phyloP scores from a whole-genome alignment of 2,888 invertebrate genomes.

The Galeruca laticollis region DNA sequence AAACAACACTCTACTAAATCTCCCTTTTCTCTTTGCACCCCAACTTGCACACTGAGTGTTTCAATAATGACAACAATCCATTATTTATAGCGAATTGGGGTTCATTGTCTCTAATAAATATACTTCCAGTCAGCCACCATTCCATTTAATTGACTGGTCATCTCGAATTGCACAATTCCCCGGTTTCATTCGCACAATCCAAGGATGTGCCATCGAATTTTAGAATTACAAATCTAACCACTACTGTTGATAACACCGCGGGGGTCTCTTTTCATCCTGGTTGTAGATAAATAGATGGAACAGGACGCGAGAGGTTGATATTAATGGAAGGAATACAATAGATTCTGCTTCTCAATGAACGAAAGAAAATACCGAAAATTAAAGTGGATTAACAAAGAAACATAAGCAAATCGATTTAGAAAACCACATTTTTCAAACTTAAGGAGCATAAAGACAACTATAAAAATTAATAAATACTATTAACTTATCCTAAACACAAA shows the following conservation, averaged over 20 bases:
- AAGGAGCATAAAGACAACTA: no score
- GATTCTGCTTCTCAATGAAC: no score
- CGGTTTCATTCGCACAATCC: constrained; percentile 45
- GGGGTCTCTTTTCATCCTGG: constrained; percentile 15
- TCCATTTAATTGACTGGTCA: constrained; percentile 65
- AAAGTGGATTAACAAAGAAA: no score
- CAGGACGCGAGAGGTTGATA: not conserved
- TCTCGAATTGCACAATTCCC: constrained; percentile 58
- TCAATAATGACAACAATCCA: constrained; percentile 36
- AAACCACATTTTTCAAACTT: no score
- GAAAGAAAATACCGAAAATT: no score
- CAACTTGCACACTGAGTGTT: not conserved
- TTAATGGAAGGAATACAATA: not conserved
- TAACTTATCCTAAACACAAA: no score
- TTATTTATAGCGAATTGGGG: constrained; percentile 43
- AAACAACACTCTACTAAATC: not conserved
- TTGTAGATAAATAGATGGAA: not conserved
- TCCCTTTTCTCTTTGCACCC: constrained; percentile 5
- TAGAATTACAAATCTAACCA: not conserved
- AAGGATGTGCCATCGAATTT: constrained; percentile 21
- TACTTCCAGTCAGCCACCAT: constrained; percentile 58
- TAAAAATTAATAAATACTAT: no score
- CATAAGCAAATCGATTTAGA: no score
- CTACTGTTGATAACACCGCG: constrained; percentile 16
- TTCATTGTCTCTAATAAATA: constrained; percentile 60